phyloP scores from a whole-genome alignment of 2,888 invertebrate species.

The Rhorus exstirpatorius region DNA sequence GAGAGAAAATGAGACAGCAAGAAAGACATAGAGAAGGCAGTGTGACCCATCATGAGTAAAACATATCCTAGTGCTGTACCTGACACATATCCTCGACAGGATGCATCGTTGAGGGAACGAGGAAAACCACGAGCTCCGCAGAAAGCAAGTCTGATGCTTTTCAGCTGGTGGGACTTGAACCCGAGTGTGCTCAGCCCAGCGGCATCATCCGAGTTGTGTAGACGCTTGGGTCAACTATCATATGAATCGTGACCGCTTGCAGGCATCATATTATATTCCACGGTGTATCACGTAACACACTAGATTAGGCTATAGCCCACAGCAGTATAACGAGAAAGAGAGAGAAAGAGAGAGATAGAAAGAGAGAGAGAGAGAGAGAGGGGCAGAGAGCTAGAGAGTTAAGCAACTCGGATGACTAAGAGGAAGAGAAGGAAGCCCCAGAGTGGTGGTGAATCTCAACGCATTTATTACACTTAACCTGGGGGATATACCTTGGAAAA shows the following conservation, averaged over 20 bases:
- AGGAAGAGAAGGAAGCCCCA: conserved; percentile 66
- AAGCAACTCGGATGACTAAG: conserved; percentile 49
- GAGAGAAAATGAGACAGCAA: conserved; percentile 50
- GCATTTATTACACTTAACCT: conserved; percentile 26
- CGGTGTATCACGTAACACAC: conserved; percentile 50
- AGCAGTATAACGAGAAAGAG: neutral
- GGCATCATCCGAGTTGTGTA: conserved; percentile 41
- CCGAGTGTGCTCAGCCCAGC: conserved; percentile 30
- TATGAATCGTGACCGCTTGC: conserved; percentile 26
- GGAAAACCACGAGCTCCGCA: conserved; percentile 2
- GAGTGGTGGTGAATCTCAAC: conserved; percentile 54
- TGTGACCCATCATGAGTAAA: conserved; percentile 73
- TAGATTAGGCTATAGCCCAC: conserved; percentile 22
- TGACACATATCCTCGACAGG: conserved; percentile 80
- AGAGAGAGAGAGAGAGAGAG: conserved; percentile 56
- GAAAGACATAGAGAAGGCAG: conserved; percentile 65
- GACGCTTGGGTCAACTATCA: conserved; percentile 46
- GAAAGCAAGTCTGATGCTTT: conserved; percentile 35
- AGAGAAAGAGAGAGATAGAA: conserved; percentile 32
- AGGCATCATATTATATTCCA: conserved; percentile 45
- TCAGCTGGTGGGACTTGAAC: conserved; percentile 27
- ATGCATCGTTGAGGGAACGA: conserved; percentile 69
- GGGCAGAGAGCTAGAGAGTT: conserved; percentile 6
- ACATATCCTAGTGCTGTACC: conserved; percentile 78
- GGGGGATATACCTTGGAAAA: neutral